Percentiles rank a stretch among this genome's conserved stretches.
Conservation (phyloP, 2,888 invertebrate genomes). For the Lumbricus terrestris region DNA sequence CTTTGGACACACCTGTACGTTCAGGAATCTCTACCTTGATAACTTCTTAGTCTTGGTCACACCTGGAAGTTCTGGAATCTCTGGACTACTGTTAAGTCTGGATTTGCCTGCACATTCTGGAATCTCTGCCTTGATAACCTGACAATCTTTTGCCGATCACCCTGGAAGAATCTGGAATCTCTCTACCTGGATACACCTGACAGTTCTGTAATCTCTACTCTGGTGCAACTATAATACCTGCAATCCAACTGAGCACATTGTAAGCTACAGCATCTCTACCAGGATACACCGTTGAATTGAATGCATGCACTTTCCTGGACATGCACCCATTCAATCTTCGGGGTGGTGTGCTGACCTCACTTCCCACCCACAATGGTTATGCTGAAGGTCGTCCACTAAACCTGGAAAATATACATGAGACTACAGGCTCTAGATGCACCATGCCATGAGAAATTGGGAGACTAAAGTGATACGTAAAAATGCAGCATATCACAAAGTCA, state of each 20-base stretch:
- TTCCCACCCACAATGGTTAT: background rate
- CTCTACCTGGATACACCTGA: background rate
- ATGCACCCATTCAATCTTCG: background rate
- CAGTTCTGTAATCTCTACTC: no score
- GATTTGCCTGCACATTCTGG: background rate
- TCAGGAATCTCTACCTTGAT: no score
- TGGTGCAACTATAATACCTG: background rate
- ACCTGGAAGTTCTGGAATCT: background rate
- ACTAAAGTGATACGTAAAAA: background rate
- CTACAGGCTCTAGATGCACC: background rate
- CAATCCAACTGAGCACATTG: background rate
- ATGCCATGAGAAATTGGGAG: background rate
- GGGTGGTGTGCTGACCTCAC: background rate
- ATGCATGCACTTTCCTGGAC: background rate
- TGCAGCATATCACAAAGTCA: no score
- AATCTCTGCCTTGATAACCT: background rate
- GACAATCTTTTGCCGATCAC: background rate
- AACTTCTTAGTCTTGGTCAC: background rate
- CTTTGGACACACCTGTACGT: no score
- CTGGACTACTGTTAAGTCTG: background rate
- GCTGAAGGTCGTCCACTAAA: background rate
- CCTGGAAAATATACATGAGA: background rate
- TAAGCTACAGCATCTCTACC: background rate
- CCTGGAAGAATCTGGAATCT: background rate
- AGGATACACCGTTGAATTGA: background rate